These are phyloP conservation scores for Agriotes lineatus DNA, from an alignment of 2,888 invertebrate genomes.

Conservation along the genomic window DNA sequence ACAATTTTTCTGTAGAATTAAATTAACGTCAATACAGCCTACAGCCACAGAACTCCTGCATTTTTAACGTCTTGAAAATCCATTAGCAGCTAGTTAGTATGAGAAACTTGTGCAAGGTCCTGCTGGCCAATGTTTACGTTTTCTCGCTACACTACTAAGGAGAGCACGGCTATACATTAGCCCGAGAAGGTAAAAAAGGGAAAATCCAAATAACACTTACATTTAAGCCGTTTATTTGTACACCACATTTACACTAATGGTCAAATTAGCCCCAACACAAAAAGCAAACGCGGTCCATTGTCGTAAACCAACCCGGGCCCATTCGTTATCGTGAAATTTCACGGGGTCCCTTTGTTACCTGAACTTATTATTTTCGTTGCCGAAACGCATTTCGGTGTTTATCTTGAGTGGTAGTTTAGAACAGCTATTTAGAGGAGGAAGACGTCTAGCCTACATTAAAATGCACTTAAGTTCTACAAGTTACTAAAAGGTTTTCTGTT, in stretches of 20 bases:
- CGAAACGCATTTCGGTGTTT: slow-evolving; percentile 44
- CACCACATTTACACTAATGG: background rate
- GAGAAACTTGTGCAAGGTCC: too few relatives aligned
- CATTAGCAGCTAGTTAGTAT: too few relatives aligned
- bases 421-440: slow-evolving; percentile 54
- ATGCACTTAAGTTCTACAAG: slow-evolving; percentile 61
- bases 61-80: too few relatives aligned
- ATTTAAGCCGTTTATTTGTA: background rate
- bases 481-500: slow-evolving; percentile 60
- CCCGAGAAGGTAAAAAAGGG: too few relatives aligned
- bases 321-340: background rate
- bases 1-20: too few relatives aligned
- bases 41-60: too few relatives aligned
- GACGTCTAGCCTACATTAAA: slow-evolving; percentile 60
- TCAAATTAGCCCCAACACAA: background rate
- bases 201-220: too few relatives aligned
- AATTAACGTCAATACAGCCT: too few relatives aligned
- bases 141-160: too few relatives aligned
- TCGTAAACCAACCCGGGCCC: background rate
- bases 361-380: slow-evolving; percentile 10
- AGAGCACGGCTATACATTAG: too few relatives aligned
- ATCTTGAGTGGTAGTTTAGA: slow-evolving; percentile 53
- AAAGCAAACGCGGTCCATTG: background rate
- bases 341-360: slow-evolving; percentile 5
- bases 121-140: too few relatives aligned